These are phyloP conservation scores for Euplagia quadripunctaria DNA, from an alignment of 2,888 invertebrate species.

Conservation along the genomic window DNA sequence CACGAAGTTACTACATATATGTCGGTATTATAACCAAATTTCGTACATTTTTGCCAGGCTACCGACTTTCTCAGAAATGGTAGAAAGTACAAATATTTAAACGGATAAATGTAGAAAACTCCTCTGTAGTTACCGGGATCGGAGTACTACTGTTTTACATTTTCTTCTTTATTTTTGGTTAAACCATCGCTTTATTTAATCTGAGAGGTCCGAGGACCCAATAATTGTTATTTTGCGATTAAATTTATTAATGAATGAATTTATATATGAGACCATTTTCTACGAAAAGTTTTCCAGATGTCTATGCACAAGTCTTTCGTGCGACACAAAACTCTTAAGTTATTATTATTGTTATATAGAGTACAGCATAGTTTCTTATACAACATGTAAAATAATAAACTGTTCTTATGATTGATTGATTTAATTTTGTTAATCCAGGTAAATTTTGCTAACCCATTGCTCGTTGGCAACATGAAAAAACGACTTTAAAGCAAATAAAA, in stretches of 20 bases:
- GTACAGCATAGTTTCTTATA: neutral
- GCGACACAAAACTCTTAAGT: neutral
- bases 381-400: neutral
- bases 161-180: neutral
- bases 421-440: no score
- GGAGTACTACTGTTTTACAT: neutral
- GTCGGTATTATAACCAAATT: no score
- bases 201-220: neutral
- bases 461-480: neutral
- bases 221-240: neutral
- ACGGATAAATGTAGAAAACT: neutral
- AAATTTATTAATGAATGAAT: no score
- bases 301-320: neutral
- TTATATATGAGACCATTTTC: no score
- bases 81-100: neutral
- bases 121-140: neutral
- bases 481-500: no score
- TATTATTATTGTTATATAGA: neutral
- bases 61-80: neutral
- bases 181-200: neutral
- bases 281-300: neutral
- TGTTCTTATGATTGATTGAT: no score
- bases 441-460: neutral
- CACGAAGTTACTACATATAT: no score
- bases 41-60: neutral